Evolutionary conservation across 2,888 invertebrate genomes (phyloP), one percentile per base, ranked within the genome.

Genomic region (Busseola fusca): DNA sequence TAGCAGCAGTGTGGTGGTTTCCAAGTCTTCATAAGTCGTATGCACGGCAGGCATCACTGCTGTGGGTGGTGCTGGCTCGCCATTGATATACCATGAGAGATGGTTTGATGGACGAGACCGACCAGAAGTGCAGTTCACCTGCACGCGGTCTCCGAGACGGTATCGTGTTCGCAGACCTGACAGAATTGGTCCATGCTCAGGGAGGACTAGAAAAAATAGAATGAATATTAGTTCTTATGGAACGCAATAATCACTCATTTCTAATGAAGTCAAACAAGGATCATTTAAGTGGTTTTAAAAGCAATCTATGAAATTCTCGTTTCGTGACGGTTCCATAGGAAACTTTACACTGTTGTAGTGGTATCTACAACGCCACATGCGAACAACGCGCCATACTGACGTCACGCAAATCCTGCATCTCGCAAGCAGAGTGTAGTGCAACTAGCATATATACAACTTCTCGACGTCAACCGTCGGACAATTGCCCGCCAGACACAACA

Each of bases 51-150:
- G 87, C 9, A 72, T 89, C 3, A 95, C 92, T 14, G 94, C 89
- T 16, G 90, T 89, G 42, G 93, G 87, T 68, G 96, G 95, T 59
- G 96, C 96, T 87, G 97, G 97, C 87, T 97, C 97, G 59, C 97
- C 97, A 92, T 98, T 98, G 92, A 98, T 97, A 95, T 97, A 97
- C 98, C 98, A 98, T 83, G 97, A 96, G 78, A 98, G 96, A 86
- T 96, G 96, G 76, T 97, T 97, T 9, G 97, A 97, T 12, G 98
- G 98, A 87, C 97, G 97, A 57, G 98, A 98, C 82, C 96, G 96
- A 34, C 97, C 97, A 64, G 98, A 97, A 37, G 97, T 97, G 94
- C 98, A 98, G 93, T 97, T 98, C 81, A 97, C 97, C 78, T 96
- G 96, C 64, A 98, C 97, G 67, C 96, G 96, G 88, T 98, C 98